Evolutionary conservation across 2,113 vertebrate species (phyloP), one percentile per base, ranked within the genome.

Genomic region (Terrapene triunguis): DNA sequence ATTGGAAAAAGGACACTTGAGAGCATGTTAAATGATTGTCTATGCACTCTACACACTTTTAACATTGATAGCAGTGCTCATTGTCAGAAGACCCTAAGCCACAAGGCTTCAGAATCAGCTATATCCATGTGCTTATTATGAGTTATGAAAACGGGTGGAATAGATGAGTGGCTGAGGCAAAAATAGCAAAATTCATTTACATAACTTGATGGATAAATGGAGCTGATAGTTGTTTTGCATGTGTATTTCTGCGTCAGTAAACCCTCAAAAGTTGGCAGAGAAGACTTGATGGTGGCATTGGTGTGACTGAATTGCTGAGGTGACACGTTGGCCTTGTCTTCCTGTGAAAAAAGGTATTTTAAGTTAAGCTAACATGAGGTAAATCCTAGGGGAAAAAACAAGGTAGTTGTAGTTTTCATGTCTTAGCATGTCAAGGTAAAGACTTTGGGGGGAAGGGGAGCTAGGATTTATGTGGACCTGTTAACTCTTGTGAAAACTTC

Each of bases 111-210:
- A 44, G 74, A 78, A 27, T 78, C 74, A 29, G 38, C 25, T 47
- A 47, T 25, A 47, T 44, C 44, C 38, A 78, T 29, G 38, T 76
- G 22, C 47, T 44, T 78, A 27, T 12, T 27, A 78, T 47, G 27
- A 47, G 38, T 42, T 78, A 29, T 27, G 42, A 78, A 78, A 44
- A 44, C 16, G 11, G 65, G 2, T 38, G 65, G 42, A 82, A 80
- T 38, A 25, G 21, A 55, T 10, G 84, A 0, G 0, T 78, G 16
- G 55, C 53, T 82, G 42, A 38, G 4, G 89, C 9, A 78, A 53
- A 19, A 72, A n/a, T 51, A 65, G 57, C 38, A 32, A 51, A 85
- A 55, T 78, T 62, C 1, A 42, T 88, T 82, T 80, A 10, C 38
- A 48, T 44, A 47, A 78, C 42, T 76, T 76, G 42, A 13, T 44